These are phyloP conservation scores for Ectobius pallidus DNA, from an alignment of 2,888 invertebrate genomes.

Conservation along the genomic window DNA sequence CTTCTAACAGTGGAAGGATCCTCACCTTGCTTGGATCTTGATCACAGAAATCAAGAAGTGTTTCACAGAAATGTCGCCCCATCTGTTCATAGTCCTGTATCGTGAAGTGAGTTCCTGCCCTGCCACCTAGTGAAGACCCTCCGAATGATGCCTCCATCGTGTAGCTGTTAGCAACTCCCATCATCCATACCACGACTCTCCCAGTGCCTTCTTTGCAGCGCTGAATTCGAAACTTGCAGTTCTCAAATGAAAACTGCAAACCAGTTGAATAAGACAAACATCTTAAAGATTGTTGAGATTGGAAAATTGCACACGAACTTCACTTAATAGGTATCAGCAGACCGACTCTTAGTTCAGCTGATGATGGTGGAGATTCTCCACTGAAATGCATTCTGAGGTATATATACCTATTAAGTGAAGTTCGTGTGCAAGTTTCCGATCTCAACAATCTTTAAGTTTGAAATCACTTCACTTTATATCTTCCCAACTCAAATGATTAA, in stretches of 20 bases:
- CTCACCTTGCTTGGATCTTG: conserved; percentile 80
- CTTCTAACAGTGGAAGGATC: too few species aligned
- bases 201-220: conserved; percentile 95
- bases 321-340: conserved; percentile 24
- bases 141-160: conserved; percentile 96
- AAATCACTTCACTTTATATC: too few species aligned
- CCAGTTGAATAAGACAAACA: neutral
- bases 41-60: conserved; percentile 88
- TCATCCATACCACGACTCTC: conserved; percentile 92
- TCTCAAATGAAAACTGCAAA: conserved; percentile 86
- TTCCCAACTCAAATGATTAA: too few species aligned
- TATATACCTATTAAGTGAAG: too few species aligned
- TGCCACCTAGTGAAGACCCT: conserved; percentile 82
- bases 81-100: conserved; percentile 81
- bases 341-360: too few species aligned
- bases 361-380: too few species aligned
- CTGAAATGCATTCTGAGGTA: too few species aligned
- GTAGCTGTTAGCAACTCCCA: conserved; percentile 93
- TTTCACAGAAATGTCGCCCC: conserved; percentile 91
- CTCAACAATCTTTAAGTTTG: too few species aligned
- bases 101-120: conserved; percentile 84
- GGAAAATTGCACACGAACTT: too few species aligned
- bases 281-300: too few species aligned
- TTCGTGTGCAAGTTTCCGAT: too few species aligned
- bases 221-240: conserved; percentile 92